Evolutionary conservation across 2,888 invertebrate species (phyloP).

Genomic region (Cephus rjabovi): DNA sequence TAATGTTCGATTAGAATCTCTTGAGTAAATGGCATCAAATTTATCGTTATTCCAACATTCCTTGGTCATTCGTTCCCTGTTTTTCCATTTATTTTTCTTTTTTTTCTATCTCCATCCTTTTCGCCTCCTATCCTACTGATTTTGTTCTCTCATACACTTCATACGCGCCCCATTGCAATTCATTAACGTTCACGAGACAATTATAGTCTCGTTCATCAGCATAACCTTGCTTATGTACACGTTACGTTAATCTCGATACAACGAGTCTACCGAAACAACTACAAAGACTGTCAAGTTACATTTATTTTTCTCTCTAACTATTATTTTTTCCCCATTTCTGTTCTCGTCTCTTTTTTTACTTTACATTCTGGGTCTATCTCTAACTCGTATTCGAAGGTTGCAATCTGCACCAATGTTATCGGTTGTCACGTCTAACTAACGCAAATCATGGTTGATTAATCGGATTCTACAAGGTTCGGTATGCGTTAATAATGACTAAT

Average conservation of each 20-base stretch:
- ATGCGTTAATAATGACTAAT: background rate
- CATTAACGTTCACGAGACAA: background rate
- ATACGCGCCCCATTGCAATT: background rate
- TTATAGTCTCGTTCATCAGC: background rate
- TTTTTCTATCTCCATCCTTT: background rate
- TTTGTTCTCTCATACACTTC: background rate
- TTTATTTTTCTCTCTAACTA: conserved; percentile 13
- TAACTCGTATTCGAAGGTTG: background rate
- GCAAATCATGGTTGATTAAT: background rate
- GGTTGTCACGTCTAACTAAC: background rate
- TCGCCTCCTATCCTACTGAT: background rate
- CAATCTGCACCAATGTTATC: background rate
- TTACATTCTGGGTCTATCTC: background rate
- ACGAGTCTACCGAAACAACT: conserved; percentile 23
- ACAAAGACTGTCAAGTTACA: background rate
- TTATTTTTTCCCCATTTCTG: conserved; percentile 11
- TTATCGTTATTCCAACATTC: background rate
- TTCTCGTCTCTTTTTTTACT: background rate
- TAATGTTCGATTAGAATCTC: conserved; percentile 1
- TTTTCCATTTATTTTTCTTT: background rate
- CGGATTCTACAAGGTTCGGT: background rate
- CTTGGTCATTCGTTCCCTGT: background rate
- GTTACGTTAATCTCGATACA: conserved; percentile 27
- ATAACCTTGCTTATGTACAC: conserved; percentile 30
- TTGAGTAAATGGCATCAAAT: background rate